Percentiles rank a stretch among this genome's conserved stretches.
These are phyloP conservation scores for Otis tarda DNA, from an alignment of 2,113 vertebrate species.

Conservation along the genomic window DNA sequence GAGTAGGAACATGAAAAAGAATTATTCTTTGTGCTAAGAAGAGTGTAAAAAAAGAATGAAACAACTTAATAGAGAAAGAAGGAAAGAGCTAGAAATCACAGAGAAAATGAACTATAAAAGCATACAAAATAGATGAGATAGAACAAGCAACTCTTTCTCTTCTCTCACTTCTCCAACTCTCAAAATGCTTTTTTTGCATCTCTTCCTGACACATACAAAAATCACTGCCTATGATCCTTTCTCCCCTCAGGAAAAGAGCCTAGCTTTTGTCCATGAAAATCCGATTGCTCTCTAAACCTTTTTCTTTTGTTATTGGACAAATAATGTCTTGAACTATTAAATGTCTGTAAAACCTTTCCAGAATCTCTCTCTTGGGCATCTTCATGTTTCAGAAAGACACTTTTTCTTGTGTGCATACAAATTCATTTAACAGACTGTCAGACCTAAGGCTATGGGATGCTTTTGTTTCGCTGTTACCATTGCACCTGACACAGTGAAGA, in stretches of 20 bases:
- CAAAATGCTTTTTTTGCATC: background rate
- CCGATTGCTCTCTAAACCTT: conserved; percentile 45
- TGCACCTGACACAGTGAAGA: conserved; percentile 27
- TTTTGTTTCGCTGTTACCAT: conserved; percentile 17
- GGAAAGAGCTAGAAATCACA: background rate
- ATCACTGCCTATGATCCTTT: conserved; percentile 22
- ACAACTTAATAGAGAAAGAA: background rate
- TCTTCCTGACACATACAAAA: conserved; percentile 30
- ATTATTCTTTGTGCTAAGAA: background rate
- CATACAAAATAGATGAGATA: conserved; percentile 5
- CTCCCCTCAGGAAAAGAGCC: conserved; percentile 27
- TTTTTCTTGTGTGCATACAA: conserved; percentile 35
- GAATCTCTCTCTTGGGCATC: conserved; percentile 30
- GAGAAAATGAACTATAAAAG: conserved; percentile 15
- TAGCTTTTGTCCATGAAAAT: conserved; percentile 52
- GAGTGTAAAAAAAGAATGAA: background rate
- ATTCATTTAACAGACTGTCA: conserved; percentile 43
- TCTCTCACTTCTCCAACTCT: background rate
- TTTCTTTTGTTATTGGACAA: conserved; percentile 52
- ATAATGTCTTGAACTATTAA: conserved; percentile 57
- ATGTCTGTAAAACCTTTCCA: conserved; percentile 50
- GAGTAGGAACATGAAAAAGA: background rate
- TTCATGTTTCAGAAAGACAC: conserved; percentile 28
- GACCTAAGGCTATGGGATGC: conserved; percentile 10
- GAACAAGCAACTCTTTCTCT: background rate